A percentile compares a stretch with the other conserved stretches of the same genome.
Evolutionary conservation across 2,797 vertebrate species (phyloP).

Genomic region (Champsocephalus gunnari): DNA sequence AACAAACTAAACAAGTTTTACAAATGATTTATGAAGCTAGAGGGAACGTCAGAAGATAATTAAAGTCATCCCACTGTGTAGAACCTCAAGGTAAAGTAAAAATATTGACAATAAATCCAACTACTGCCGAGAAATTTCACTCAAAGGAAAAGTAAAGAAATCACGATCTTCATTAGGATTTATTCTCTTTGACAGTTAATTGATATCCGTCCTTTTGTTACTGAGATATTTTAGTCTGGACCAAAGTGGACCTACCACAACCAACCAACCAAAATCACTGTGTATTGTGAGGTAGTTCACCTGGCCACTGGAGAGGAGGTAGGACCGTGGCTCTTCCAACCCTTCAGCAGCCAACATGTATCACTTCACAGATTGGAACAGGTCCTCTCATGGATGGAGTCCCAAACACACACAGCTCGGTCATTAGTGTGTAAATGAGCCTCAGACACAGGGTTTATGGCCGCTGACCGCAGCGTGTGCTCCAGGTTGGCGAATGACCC

Average conservation of each 20-base stretch:
- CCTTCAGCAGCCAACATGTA: constrained; percentile 1
- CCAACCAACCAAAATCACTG: too few species aligned
- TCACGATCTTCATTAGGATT: not conserved
- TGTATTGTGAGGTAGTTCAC: not conserved
- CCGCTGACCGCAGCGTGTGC: not conserved
- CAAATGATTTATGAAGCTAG: too few species aligned
- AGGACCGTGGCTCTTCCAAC: not conserved
- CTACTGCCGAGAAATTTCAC: not conserved
- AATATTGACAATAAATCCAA: too few species aligned
- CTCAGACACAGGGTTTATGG: constrained; percentile 35
- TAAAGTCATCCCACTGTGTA: too few species aligned
- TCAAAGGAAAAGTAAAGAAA: not conserved
- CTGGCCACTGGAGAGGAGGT: not conserved
- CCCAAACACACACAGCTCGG: constrained; percentile 8
- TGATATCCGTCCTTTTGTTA: not conserved
- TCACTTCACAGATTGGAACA: not conserved
- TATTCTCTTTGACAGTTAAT: too few species aligned
- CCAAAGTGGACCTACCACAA: not conserved
- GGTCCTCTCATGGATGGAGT: not conserved
- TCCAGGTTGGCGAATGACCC: constrained; percentile 28
- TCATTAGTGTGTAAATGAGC: constrained; percentile 1
- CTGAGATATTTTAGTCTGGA: not conserved
- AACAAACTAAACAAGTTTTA: too few species aligned
- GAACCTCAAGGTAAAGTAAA: too few species aligned
- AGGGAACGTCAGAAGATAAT: too few species aligned